Conservation (phyloP, 2,113 vertebrate genomes). For the Dascyllus trimaculatus region DNA sequence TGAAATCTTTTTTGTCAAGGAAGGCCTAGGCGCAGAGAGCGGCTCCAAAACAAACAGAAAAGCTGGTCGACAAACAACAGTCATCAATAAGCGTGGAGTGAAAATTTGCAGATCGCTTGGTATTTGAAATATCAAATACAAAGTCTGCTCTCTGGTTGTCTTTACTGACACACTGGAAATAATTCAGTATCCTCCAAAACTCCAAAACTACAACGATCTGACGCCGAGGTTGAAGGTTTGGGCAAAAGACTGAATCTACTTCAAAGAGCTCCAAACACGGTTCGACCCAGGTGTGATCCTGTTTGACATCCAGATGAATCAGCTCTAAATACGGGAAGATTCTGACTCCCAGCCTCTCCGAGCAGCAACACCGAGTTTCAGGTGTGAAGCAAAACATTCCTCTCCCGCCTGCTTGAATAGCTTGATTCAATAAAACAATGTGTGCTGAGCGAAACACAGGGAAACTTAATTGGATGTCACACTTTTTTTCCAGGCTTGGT, state of each 20-base stretch:
- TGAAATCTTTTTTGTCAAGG: slow-evolving; percentile 29
- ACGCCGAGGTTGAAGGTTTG: slow-evolving; percentile 54
- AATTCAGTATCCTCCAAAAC: slow-evolving; percentile 52
- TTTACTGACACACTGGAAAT: slow-evolving; percentile 54
- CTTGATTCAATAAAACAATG: slow-evolving; percentile 74
- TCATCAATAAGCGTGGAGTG: slow-evolving; percentile 48
- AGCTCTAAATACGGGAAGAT: slow-evolving; percentile 59
- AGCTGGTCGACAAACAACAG: slow-evolving; percentile 39
- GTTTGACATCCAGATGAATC: slow-evolving; percentile 70
- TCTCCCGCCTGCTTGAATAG: slow-evolving; percentile 57
- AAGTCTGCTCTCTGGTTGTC: slow-evolving; percentile 57
- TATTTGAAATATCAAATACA: slow-evolving; percentile 65
- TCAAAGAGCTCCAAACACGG: slow-evolving; percentile 61
- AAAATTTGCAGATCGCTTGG: slow-evolving; percentile 65
- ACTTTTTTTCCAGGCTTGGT: slow-evolving; percentile 67
- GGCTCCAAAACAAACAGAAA: slow-evolving; percentile 52
- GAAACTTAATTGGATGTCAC: slow-evolving; percentile 82
- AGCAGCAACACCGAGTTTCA: slow-evolving; percentile 60
- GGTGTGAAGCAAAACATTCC: slow-evolving; percentile 58
- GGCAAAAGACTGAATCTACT: slow-evolving; percentile 62
- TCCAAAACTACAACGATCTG: slow-evolving; percentile 51
- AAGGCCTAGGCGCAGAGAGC: slow-evolving; percentile 5
- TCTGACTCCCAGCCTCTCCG: slow-evolving; percentile 33
- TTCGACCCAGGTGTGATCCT: slow-evolving; percentile 69
- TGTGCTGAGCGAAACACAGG: slow-evolving; percentile 62